phyloP scores from a whole-genome alignment of 1,140 invertebrate genomes.

The Drosophila serrata region DNA sequence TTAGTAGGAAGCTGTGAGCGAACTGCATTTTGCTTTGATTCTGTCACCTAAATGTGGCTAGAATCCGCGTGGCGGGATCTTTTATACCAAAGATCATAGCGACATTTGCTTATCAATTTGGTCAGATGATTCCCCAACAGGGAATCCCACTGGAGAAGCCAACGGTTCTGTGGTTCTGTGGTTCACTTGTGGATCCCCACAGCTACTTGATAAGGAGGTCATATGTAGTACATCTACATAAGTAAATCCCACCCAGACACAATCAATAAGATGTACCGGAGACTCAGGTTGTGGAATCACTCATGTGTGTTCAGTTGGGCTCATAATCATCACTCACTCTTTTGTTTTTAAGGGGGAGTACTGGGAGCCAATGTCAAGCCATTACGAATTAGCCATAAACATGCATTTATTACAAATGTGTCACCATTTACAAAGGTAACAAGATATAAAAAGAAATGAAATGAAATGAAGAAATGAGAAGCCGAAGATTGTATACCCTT shows the following conservation, averaged over 20 bases:
- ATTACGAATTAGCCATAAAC: not conserved
- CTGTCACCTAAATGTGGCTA: slow-evolving; percentile 27
- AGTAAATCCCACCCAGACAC: slow-evolving; percentile 22
- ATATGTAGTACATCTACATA: not conserved
- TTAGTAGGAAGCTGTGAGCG: slow-evolving; percentile 19
- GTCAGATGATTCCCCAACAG: slow-evolving; percentile 45
- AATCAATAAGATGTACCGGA: slow-evolving; percentile 21
- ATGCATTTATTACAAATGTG: not conserved
- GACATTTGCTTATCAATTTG: slow-evolving; percentile 26
- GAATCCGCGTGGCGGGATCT: not conserved
- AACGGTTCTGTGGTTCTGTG: slow-evolving; percentile 32
- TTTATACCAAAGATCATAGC: slow-evolving; percentile 22
- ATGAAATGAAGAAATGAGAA: too few relatives aligned
- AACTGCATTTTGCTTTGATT: slow-evolving; percentile 49
- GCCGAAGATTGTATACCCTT: too few relatives aligned
- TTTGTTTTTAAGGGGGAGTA: slow-evolving; percentile 2
- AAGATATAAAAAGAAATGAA: too few relatives aligned
- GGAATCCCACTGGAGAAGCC: slow-evolving; percentile 38
- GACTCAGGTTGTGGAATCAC: slow-evolving; percentile 1
- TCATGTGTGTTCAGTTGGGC: slow-evolving; percentile 12
- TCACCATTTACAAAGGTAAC: not conserved
- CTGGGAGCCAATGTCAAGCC: not conserved
- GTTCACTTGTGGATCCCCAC: slow-evolving; percentile 62
- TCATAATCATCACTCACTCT: slow-evolving; percentile 4
- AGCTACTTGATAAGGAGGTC: slow-evolving; percentile 49